Conservation (phyloP, 2,888 invertebrate species). For the Papilio elwesi region DNA sequence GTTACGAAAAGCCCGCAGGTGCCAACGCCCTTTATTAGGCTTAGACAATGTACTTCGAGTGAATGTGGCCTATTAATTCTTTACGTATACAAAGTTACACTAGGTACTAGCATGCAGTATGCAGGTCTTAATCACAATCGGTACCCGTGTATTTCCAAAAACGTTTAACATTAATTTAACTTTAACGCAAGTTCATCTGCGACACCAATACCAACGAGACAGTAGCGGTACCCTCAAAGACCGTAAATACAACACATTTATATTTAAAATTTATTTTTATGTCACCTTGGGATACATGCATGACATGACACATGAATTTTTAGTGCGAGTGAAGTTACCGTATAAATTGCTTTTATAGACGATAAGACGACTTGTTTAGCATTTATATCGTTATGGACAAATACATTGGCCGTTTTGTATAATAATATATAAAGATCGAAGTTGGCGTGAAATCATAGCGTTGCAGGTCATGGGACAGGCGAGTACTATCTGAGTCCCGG, state of each 20-base stretch:
- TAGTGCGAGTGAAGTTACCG: conserved; percentile 32
- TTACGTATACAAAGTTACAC: conserved; percentile 28
- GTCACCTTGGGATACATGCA: conserved; percentile 28
- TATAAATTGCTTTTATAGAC: conserved; percentile 27
- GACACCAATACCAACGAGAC: not conserved
- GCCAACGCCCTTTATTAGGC: conserved; percentile 55
- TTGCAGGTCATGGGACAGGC: not conserved
- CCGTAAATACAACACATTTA: not conserved
- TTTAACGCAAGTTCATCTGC: not conserved
- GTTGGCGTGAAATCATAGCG: conserved; percentile 24
- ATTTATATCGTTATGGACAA: not conserved
- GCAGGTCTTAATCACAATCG: not conserved
- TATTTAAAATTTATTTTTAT: conserved; percentile 33
- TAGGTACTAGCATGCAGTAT: not conserved
- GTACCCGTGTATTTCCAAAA: not conserved
- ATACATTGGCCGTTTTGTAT: conserved; percentile 1
- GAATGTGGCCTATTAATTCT: conserved; percentile 41
- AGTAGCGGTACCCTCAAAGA: not conserved
- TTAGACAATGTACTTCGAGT: conserved; percentile 42
- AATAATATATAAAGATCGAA: conserved; percentile 8
- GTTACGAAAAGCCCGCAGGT: conserved; percentile 49
- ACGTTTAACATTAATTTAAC: not conserved
- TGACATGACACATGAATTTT: conserved; percentile 36
- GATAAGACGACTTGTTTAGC: conserved; percentile 7
- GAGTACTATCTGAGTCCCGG: conserved; percentile 2